Evolutionary conservation across 1,140 invertebrate genomes (phyloP), one percentile per base, ranked within the genome.

Genomic region (Mya arenaria): DNA sequence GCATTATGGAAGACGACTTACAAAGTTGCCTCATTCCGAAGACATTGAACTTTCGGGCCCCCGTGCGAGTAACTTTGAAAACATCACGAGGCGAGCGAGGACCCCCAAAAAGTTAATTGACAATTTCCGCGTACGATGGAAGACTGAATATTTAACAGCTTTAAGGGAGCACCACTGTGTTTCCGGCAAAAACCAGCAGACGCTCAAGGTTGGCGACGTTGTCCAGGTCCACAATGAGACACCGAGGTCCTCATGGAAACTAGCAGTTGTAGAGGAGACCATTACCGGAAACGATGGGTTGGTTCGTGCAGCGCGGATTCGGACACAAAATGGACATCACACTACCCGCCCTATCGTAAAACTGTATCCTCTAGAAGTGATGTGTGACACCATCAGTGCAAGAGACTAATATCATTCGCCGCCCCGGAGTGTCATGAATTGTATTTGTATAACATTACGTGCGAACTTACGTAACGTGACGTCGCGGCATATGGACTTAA

Each of bases 181-280:
- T 15, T 30, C 60, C 28, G 60, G 60, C 17, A 23, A 19, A 17
- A 34, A 62, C 60, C 17, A 19, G 25, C 32, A 62, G 32, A 62
- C 60, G 60, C 62, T 81, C n/a, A 25, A 28, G 6, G 32, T 25
- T 8, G 68, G 66, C 17, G 66, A 71, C 44, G 34, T 81, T 37
- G 68, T 81, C 4, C 66, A 72, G n/a, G 60, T 81, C 19, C 56
- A 81, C 17, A 41, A 81, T 36, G 65, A 62, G 10, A 13, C 15
- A 8, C 66, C 66, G 36, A 28, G 60, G 30, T 34, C 10, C 19
- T 36, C 19, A n/a, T 68, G 63, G 63, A 36, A 32, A 25, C 63
- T 68, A 36, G 32, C 30, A 23, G 30, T 8, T 6, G 37, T 71
- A 39, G 66, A 44, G 6, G 66, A 71, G 25, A 41, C 48, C 19